Evolutionary conservation across 1,140 invertebrate genomes (phyloP).

Genomic region (Nasonia longicornis): DNA sequence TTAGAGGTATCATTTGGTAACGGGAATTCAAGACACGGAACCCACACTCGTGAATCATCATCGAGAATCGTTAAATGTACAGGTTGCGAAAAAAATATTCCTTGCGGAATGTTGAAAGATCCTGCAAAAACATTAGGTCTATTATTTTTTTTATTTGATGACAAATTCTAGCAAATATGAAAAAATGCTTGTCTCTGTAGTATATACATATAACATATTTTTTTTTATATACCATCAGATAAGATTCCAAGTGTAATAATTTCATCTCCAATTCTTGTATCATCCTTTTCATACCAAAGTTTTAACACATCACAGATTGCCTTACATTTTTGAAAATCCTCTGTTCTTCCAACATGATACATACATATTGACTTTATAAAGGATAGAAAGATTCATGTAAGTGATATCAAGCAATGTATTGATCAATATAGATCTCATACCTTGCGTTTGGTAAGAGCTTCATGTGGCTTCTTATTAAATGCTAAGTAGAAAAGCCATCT

Average conservation of each 20-base stretch:
- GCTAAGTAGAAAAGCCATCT: slow-evolving; percentile 50
- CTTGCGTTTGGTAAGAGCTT: slow-evolving; percentile 26
- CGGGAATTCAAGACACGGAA: slow-evolving; percentile 51
- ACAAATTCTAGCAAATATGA: background rate
- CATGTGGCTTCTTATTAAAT: slow-evolving; percentile 47
- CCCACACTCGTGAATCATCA: slow-evolving; percentile 48
- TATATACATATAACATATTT: background rate
- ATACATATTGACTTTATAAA: slow-evolving; percentile 24
- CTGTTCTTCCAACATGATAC: slow-evolving; percentile 47
- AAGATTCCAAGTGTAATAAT: slow-evolving; percentile 53
- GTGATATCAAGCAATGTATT: background rate
- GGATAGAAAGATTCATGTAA: background rate
- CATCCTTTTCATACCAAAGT: slow-evolving; percentile 48
- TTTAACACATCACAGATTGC: slow-evolving; percentile 53
- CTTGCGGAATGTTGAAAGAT: slow-evolving; percentile 50
- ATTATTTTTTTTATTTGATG: background rate
- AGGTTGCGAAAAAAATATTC: slow-evolving; percentile 52
- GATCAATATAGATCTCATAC: slow-evolving; percentile 24
- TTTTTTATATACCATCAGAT: slow-evolving; percentile 48
- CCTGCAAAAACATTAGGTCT: slow-evolving; percentile 41
- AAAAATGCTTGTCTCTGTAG: background rate
- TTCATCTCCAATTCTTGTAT: slow-evolving; percentile 46
- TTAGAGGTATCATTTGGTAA: slow-evolving; percentile 38
- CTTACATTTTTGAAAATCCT: slow-evolving; percentile 52
- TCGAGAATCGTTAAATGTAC: slow-evolving; percentile 46